Conservation (phyloP, 2,113 vertebrate genomes). For the Erythrocercus mccallii region DNA sequence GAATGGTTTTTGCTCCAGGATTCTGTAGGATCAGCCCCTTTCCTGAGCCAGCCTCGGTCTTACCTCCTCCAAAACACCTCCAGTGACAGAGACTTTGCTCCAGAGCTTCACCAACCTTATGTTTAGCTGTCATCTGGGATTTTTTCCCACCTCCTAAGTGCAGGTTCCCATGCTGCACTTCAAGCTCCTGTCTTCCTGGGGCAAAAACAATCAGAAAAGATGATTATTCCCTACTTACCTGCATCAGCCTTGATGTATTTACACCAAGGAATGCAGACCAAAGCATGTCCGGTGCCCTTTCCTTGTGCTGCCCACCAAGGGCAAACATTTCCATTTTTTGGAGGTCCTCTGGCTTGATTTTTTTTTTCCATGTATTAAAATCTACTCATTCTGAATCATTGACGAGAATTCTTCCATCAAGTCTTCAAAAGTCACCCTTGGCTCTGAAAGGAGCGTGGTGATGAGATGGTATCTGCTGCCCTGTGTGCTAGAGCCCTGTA, state of each 20-base stretch:
- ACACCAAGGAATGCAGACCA: background rate
- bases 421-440: background rate
- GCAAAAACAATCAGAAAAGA: background rate
- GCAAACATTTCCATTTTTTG: fast-evolving
- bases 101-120: background rate
- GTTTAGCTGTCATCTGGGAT: background rate
- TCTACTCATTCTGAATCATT: fast-evolving
- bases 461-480: background rate
- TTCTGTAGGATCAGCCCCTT: background rate
- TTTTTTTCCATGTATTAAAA: background rate
- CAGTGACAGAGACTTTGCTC: background rate
- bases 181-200: fast-evolving
- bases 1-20: background rate
- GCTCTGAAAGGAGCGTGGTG: background rate
- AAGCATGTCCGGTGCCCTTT: background rate
- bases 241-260: background rate
- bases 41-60: background rate
- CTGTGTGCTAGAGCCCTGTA: background rate
- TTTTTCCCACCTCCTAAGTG: background rate
- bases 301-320: fast-evolving
- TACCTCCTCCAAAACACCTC: background rate
- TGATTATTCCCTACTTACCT: background rate
- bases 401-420: fast-evolving
- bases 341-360: background rate
- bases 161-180: background rate